A percentile compares a stretch with the other conserved stretches of the same genome.
These are phyloP conservation scores for Drosophila jambulina DNA, from an alignment of 1,140 invertebrate genomes.

Conservation along the genomic window DNA sequence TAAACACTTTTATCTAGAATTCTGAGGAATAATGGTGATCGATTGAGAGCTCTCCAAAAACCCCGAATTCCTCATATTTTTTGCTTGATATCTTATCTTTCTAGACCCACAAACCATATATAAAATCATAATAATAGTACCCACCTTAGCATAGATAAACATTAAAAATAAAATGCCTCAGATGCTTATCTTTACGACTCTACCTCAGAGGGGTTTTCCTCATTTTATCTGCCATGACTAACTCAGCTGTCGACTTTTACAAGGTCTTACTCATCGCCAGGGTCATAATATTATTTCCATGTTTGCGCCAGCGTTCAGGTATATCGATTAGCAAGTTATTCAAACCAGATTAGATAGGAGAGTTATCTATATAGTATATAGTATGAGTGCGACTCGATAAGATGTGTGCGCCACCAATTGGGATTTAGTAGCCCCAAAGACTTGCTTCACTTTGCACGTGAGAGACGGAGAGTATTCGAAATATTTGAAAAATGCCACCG, in stretches of 20 bases:
- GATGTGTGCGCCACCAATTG: conserved; percentile 5
- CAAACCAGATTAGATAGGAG: conserved; percentile 46
- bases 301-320: conserved; percentile 20
- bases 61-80: conserved; percentile 6
- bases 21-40: background rate
- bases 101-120: background rate
- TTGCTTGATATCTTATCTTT: conserved; percentile 14
- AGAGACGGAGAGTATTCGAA: background rate
- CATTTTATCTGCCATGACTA: conserved; percentile 23
- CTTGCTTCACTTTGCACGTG: conserved; percentile 21
- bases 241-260: conserved; percentile 13
- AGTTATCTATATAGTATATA: conserved; percentile 31
- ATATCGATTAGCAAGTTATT: conserved; percentile 37
- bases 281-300: conserved; percentile 35
- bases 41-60: background rate
- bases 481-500: conserved; percentile 55
- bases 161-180: conserved; percentile 2
- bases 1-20: conserved; percentile 6
- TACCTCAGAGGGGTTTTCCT: conserved; percentile 40
- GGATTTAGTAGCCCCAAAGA: conserved; percentile 32
- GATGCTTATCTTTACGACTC: conserved; percentile 5
- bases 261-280: conserved; percentile 37
- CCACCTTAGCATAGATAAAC: background rate
- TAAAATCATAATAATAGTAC: background rate
- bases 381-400: conserved; percentile 21